Evolutionary conservation across 2,888 invertebrate species (phyloP).

Genomic region (Lithophane leautieri): DNA sequence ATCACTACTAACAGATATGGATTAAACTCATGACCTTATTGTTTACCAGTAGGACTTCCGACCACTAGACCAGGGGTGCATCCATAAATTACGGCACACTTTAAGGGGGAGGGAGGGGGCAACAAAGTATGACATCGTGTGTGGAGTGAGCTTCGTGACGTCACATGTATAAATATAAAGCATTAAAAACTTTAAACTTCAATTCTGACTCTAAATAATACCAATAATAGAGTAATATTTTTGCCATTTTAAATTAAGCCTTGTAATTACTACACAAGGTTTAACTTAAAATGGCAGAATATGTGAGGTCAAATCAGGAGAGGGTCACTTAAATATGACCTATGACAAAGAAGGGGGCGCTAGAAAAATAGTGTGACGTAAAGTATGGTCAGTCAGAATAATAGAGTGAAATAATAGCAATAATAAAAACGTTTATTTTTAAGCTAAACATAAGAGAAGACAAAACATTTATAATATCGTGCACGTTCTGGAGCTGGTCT

Average conservation of each 20-base stretch:
- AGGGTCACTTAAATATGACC: no score
- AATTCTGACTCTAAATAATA: neutral
- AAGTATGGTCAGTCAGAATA: neutral
- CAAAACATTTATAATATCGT: constrained; percentile 84
- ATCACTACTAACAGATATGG: no score
- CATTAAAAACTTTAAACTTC: neutral
- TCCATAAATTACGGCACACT: neutral
- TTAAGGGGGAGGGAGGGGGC: neutral
- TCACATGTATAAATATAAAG: neutral
- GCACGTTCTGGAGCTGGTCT: constrained; percentile 88
- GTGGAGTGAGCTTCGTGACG: neutral
- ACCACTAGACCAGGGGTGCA: no score
- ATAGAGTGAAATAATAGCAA: constrained; percentile 64
- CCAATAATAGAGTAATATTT: no score
- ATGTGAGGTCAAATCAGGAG: neutral
- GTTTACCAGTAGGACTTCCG: no score
- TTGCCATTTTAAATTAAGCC: no score
- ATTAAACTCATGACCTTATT: no score
- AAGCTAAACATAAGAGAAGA: constrained; percentile 76
- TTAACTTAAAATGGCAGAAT: neutral
- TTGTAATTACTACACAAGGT: no score
- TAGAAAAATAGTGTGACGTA: neutral
- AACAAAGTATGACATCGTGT: neutral
- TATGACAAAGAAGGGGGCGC: no score
- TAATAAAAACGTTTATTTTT: constrained; percentile 81